Percentiles rank a stretch among this genome's conserved stretches.
phyloP scores from a whole-genome alignment of 1,140 invertebrate genomes.

The Camponotus vicinus region DNA sequence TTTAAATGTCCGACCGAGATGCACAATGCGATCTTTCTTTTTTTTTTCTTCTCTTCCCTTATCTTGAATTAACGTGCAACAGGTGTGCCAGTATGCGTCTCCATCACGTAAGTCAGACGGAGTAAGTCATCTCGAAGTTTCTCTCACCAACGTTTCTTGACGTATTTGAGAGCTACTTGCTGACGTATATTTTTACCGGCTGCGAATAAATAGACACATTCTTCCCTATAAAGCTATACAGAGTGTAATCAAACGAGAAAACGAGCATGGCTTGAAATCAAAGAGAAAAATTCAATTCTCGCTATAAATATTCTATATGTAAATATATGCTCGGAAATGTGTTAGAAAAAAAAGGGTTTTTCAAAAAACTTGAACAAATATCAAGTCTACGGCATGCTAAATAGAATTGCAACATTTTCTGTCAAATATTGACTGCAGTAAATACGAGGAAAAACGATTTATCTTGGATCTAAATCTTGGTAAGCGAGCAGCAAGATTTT shows the following conservation, averaged over 20 bases:
- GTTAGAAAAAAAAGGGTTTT: background rate
- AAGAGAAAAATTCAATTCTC: background rate
- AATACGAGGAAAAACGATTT: background rate
- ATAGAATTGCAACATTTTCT: background rate
- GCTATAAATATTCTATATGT: background rate
- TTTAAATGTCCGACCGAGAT: slow-evolving; percentile 80
- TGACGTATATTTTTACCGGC: background rate
- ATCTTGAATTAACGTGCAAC: slow-evolving; percentile 82
- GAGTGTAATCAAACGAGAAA: background rate
- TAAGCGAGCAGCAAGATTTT: background rate
- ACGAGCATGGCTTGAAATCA: background rate
- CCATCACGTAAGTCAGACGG: slow-evolving; percentile 66
- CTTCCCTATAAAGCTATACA: background rate
- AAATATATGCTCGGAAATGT: background rate
- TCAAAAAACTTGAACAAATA: background rate
- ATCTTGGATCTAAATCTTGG: background rate
- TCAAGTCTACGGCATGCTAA: background rate
- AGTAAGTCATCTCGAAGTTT: slow-evolving; percentile 71
- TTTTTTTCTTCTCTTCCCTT: slow-evolving; percentile 73
- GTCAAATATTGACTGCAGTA: slow-evolving; percentile 3
- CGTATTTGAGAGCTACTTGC: slow-evolving; percentile 30
- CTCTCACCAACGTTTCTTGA: slow-evolving; percentile 26
- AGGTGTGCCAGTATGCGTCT: slow-evolving; percentile 77
- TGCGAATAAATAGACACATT: slow-evolving; percentile 7
- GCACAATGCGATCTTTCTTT: slow-evolving; percentile 65